A percentile compares a stretch with the other conserved stretches of the same genome.
phyloP scores from a whole-genome alignment of 2,113 vertebrate genomes.

The Microcebus jonahi region DNA sequence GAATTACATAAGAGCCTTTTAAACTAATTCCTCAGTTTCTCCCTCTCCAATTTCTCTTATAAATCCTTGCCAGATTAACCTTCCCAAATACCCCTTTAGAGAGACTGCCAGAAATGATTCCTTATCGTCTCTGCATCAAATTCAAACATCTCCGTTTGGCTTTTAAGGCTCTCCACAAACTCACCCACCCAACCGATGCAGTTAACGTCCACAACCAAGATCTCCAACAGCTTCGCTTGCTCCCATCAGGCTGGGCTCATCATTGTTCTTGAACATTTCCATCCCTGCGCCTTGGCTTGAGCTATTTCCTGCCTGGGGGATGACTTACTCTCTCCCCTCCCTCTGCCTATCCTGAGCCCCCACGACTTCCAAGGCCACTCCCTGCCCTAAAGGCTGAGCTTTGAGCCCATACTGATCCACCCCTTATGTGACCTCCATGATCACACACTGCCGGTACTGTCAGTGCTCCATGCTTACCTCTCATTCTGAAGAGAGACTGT shows the following conservation, averaged over 20 bases:
- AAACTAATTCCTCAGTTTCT: conserved; percentile 5
- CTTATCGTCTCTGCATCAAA: not conserved
- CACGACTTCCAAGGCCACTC: not conserved
- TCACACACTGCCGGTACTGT: not conserved
- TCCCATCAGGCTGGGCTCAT: not conserved
- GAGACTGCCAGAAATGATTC: conserved; percentile 34
- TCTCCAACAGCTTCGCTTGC: not conserved
- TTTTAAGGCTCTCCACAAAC: not conserved
- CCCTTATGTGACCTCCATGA: not conserved
- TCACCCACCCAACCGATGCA: not conserved
- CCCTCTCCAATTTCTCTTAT: conserved; percentile 25
- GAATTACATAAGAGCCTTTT: not conserved
- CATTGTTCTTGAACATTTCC: not conserved
- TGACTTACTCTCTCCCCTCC: not conserved
- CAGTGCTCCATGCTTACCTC: not conserved
- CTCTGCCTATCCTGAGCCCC: not conserved
- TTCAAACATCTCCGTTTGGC: not conserved
- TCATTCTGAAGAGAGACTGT: not conserved
- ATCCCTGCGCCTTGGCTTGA: not conserved
- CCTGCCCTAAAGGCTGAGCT: not conserved
- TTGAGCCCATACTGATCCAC: not conserved
- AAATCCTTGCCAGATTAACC: not conserved
- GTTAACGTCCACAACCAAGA: not conserved
- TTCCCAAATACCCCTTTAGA: not conserved
- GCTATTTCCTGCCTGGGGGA: not conserved